Conservation (phyloP, 2,797 vertebrate species). For the Otus scops region DNA sequence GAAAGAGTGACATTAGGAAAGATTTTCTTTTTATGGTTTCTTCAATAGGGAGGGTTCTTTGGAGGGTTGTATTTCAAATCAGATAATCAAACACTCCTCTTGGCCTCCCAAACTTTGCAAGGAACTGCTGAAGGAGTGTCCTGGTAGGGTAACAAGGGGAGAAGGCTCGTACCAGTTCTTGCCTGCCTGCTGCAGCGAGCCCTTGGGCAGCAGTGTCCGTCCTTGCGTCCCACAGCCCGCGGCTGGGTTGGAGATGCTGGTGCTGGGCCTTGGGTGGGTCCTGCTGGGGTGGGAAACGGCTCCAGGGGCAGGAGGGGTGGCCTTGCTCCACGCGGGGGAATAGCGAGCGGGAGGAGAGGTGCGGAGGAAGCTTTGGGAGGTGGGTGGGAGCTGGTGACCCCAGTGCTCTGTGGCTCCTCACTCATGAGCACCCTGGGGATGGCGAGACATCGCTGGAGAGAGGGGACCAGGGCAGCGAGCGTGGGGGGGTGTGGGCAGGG, state of each 20-base stretch:
- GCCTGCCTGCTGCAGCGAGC: fast-evolving
- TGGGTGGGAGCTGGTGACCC: not conserved
- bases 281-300: not conserved
- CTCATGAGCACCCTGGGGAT: too few relatives aligned
- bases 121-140: not conserved
- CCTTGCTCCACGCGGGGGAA: not conserved
- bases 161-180: fast-evolving
- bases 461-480: too few relatives aligned
- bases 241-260: too few relatives aligned
- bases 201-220: not conserved
- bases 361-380: not conserved
- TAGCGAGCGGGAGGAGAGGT: not conserved
- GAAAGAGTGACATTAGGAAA: slow-evolving; percentile 55
- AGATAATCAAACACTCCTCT: not conserved
- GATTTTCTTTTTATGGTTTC: slow-evolving; percentile 64
- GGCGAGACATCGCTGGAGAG: fast-evolving
- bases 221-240: fast-evolving
- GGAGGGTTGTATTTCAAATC: slow-evolving; percentile 58
- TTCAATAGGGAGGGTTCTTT: slow-evolving; percentile 45
- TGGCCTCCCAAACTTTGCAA: not conserved
- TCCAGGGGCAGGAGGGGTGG: not conserved
- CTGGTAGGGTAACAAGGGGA: not conserved
- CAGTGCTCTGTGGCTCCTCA: not conserved
- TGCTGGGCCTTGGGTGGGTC: fast-evolving
- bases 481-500: not conserved